Evolutionary conservation across 2,797 vertebrate genomes (phyloP).

Genomic region (Limnodromus scolopaceus): DNA sequence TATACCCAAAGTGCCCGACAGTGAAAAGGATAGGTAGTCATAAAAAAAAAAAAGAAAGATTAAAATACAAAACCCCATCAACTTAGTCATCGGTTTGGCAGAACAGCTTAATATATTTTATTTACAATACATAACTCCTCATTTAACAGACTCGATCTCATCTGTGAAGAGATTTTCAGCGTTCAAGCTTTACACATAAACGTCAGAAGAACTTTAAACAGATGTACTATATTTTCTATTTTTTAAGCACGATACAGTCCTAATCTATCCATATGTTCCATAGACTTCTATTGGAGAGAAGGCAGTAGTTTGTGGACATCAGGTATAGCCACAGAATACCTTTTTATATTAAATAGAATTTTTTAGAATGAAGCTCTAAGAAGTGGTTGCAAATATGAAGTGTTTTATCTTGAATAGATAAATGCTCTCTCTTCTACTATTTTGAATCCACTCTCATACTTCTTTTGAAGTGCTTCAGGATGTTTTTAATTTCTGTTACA

Average conservation of each 20-base stretch:
- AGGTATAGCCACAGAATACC: accelerated
- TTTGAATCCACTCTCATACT: not conserved
- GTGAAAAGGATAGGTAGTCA: not conserved
- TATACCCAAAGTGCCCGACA: not conserved
- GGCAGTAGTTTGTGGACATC: not conserved
- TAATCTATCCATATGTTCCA: not conserved
- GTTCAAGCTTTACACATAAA: not conserved
- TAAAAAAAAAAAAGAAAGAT: not conserved
- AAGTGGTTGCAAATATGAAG: not conserved
- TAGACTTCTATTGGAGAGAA: not conserved
- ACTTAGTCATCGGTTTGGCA: not conserved
- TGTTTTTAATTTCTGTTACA: not conserved
- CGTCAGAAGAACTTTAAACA: slow-evolving; percentile 14
- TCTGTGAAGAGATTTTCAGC: slow-evolving; percentile 12
- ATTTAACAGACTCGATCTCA: not conserved
- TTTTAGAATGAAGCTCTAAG: not conserved
- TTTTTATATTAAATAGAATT: not conserved
- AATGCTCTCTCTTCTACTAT: not conserved
- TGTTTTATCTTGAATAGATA: not conserved
- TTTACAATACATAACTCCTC: slow-evolving; percentile 3
- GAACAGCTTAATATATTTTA: slow-evolving; percentile 15
- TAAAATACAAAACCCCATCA: not conserved
- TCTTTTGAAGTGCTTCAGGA: not conserved
- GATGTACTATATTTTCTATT: not conserved
- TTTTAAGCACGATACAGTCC: not conserved